Conservation (phyloP, 35 echinoderm and acorn worm genomes). For the Lytechinus variegatus region DNA sequence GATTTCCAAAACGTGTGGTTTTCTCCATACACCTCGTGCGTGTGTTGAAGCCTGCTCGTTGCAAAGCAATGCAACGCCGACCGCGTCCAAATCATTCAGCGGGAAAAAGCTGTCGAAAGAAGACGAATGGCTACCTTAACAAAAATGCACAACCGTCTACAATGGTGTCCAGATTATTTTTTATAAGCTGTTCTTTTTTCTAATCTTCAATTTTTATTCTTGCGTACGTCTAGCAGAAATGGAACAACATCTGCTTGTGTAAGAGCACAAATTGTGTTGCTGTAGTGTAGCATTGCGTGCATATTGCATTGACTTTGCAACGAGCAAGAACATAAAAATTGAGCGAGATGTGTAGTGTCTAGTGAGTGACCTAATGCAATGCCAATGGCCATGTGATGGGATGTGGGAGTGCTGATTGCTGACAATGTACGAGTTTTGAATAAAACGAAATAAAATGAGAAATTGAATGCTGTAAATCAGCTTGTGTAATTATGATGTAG, state of each 20-base stretch:
- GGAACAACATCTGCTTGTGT: not conserved
- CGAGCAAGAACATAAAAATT: not conserved
- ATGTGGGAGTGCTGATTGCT: not conserved
- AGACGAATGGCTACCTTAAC: not conserved
- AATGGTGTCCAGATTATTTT: not conserved
- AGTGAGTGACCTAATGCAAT: not conserved
- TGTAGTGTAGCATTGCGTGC: not conserved
- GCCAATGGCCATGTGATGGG: not conserved
- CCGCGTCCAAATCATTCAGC: not conserved
- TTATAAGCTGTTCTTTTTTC: too few species aligned
- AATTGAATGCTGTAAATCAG: too few species aligned
- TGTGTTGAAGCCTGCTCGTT: not conserved
- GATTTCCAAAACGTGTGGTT: conserved; percentile 6
- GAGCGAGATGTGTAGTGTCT: too few species aligned
- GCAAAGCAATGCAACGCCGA: not conserved
- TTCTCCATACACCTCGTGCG: not conserved
- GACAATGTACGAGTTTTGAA: not conserved
- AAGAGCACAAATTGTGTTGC: not conserved
- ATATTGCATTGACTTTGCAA: not conserved
- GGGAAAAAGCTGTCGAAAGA: not conserved
- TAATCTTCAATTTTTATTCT: too few species aligned
- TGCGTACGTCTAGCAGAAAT: not conserved
- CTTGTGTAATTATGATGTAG: too few species aligned
- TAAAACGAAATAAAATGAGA: too few species aligned
- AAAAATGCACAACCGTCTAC: not conserved